Base-by-base conservation (phyloP, 2,888 invertebrate genomes). In the Colostygia pectinataria region DNA sequence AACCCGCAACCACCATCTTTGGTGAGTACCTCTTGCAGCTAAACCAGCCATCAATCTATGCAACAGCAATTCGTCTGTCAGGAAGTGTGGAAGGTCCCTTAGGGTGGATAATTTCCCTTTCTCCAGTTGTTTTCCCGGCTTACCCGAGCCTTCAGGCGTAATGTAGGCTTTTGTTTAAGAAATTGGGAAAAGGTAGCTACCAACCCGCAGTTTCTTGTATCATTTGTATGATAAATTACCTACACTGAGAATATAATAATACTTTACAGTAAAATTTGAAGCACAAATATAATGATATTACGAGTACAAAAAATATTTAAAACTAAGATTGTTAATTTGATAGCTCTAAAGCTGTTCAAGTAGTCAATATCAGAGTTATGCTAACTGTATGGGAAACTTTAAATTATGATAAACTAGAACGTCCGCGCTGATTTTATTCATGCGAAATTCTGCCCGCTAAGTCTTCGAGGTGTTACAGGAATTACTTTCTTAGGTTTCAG, bases 101-200 rank as follows among this genome's bases (percentile, higher is more conserved):
- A 61, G 57, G 62, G 51, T 51, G 61, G 69, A 74, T 72, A 71
- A 74, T 68, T 72, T 70, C 67, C 61, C 55, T 61, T n/a, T 66
- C 59, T 63, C 50, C 61, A 63, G 39, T 66, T 69, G 66, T 66
- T 71, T 71, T 63, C 58, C 64, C 61, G 59, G 64, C 65, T 70
- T 65, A 64, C 57, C 46, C 59, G 52, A 58, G 53, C 54, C 47
- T 54, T 44, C 25, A 42, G 50, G 45, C 53, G 48, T 55, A 52
- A 58, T 58, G 53, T 55, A 58, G 60, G 58, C 55, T 58, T 60
- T 59, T 70, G 68, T 60, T 59, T 70, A 61, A 59, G 59, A 66
- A 64, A 69, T 65, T 60, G 63, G 67, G 67, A 66, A 66, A 65
- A 65, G 59, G 65, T 47, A 53, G 44, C 50, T 54, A 31, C 38